Conservation (phyloP, 2,797 vertebrate species). For the Tinamus major region DNA sequence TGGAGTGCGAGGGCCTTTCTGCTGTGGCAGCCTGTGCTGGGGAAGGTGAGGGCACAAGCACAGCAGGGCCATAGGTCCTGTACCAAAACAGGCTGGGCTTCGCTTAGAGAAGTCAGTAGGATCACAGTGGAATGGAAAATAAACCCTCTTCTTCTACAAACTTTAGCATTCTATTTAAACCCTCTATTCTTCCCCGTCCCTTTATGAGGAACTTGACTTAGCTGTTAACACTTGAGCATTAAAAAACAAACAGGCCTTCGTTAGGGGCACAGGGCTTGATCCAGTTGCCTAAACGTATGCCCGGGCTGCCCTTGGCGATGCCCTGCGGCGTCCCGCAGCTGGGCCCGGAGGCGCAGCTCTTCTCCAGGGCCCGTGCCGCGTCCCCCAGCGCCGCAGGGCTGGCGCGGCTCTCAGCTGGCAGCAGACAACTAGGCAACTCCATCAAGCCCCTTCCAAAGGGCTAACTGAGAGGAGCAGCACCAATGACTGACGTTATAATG, state of each 20-base stretch:
- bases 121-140: not conserved
- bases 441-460: slow-evolving; percentile 55
- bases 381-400: not conserved
- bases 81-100: not conserved
- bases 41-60: not conserved
- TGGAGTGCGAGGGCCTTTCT: not conserved
- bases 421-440: slow-evolving; percentile 25
- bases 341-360: not conserved
- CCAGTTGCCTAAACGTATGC: not conserved
- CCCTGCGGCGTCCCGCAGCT: not conserved
- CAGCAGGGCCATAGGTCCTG: fast-evolving
- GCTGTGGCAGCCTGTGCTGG: not conserved
- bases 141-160: not conserved
- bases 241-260: not conserved
- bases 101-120: not conserved
- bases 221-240: not conserved
- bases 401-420: not conserved
- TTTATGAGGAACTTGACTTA: not conserved
- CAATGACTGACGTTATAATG: not conserved
- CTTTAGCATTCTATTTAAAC: slow-evolving; percentile 6
- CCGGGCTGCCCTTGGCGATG: not conserved
- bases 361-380: not conserved
- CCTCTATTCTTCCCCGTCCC: not conserved
- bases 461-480: slow-evolving; percentile 37
- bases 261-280: not conserved